A percentile compares a stretch with the other conserved stretches of the same genome.
phyloP scores from a whole-genome alignment of 2,888 invertebrate species.

The Proisotoma minuta region DNA sequence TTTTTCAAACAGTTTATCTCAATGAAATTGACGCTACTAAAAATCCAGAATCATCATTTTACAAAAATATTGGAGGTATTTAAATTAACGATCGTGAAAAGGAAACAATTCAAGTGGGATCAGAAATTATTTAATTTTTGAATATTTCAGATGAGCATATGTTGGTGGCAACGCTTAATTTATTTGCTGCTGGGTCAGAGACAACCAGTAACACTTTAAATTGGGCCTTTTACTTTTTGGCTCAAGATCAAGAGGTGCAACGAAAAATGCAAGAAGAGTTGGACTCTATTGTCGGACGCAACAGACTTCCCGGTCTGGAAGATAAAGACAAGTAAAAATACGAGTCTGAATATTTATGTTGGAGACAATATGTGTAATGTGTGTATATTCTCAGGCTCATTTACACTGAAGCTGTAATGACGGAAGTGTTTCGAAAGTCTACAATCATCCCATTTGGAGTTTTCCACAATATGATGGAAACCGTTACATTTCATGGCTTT shows the following conservation, averaged over 20 bases:
- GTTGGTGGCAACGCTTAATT: slow-evolving; percentile 23
- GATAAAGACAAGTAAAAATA: slow-evolving; percentile 26
- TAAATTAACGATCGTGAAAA: not conserved
- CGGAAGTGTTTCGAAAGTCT: slow-evolving; percentile 31
- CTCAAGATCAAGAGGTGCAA: slow-evolving; percentile 21
- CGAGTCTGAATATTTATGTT: not conserved
- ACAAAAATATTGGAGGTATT: slow-evolving; percentile 28
- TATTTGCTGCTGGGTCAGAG: slow-evolving; percentile 38
- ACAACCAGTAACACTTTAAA: slow-evolving; percentile 32
- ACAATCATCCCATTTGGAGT: slow-evolving; percentile 30
- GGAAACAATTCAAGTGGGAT: not conserved
- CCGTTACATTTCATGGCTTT: slow-evolving; percentile 26
- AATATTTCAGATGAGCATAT: slow-evolving; percentile 27
- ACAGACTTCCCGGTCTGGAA: slow-evolving; percentile 20
- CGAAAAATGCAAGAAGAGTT: slow-evolving; percentile 28
- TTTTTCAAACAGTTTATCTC: too few relatives aligned
- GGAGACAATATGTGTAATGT: too few relatives aligned
- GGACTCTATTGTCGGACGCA: slow-evolving; percentile 23
- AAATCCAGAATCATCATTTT: slow-evolving; percentile 34
- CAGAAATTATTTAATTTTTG: not conserved
- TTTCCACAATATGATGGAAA: slow-evolving; percentile 30
- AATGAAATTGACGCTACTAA: slow-evolving; percentile 29
- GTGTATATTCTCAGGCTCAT: too few relatives aligned
- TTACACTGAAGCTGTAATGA: slow-evolving; percentile 32
- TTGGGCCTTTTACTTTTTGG: slow-evolving; percentile 26